Evolutionary conservation across 2,113 vertebrate genomes (phyloP).

Genomic region (Notiomystis cincta): DNA sequence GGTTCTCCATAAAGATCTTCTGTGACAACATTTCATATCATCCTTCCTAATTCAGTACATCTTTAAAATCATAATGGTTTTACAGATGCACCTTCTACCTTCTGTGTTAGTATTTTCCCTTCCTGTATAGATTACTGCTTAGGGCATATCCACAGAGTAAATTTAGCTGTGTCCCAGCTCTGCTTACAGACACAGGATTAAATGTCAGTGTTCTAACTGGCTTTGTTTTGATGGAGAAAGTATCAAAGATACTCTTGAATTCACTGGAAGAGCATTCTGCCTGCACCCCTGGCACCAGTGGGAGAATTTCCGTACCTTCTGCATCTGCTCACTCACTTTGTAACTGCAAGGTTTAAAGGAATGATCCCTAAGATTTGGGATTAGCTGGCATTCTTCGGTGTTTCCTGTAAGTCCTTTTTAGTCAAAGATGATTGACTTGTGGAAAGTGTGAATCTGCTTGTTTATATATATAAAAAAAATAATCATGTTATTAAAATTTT

Average conservation of each 20-base stretch:
- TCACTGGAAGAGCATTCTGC: neutral
- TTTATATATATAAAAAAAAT: neutral
- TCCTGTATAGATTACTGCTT: neutral
- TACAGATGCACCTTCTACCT: neutral
- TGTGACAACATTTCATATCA: neutral
- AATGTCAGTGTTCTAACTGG: neutral
- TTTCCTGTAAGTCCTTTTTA: neutral
- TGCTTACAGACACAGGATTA: neutral
- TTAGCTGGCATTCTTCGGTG: neutral
- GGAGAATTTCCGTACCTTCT: neutral
- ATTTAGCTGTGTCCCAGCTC: neutral
- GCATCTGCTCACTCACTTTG: neutral
- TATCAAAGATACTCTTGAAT: neutral
- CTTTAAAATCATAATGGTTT: neutral
- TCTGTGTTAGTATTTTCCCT: neutral
- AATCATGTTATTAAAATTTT: neutral
- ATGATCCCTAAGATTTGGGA: neutral
- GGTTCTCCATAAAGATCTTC: neutral
- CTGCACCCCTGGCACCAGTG: neutral
- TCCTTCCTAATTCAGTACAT: neutral
- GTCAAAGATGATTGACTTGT: neutral
- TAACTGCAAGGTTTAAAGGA: neutral
- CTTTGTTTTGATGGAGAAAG: neutral
- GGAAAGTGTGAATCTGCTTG: neutral
- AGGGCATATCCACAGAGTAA: neutral